Evolutionary conservation across 2,888 invertebrate genomes (phyloP).

Genomic region (Pammene fasciana): DNA sequence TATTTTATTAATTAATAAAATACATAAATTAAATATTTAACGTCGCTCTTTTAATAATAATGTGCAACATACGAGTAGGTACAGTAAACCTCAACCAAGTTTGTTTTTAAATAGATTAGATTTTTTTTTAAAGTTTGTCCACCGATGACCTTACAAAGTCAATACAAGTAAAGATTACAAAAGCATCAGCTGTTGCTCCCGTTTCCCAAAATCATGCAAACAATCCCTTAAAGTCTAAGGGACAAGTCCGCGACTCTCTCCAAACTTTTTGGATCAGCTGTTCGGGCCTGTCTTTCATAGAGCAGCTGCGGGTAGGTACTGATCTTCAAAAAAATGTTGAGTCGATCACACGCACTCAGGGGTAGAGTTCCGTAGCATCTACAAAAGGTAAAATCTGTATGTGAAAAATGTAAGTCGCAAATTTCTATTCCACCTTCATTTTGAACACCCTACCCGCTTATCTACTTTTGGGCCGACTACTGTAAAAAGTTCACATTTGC

Average conservation of each 20-base stretch:
- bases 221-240: slow-evolving; percentile 32
- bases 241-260: slow-evolving; percentile 22
- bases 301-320: slow-evolving; percentile 27
- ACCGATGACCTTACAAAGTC: slow-evolving; percentile 14
- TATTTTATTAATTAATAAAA: no score
- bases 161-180: slow-evolving; percentile 23
- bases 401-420: no score
- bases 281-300: slow-evolving; percentile 16
- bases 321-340: slow-evolving; percentile 30
- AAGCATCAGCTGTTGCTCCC: slow-evolving; percentile 37
- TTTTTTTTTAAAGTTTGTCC: background rate
- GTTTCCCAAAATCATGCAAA: slow-evolving; percentile 29
- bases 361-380: background rate
- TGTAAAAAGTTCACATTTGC: no score
- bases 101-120: no score
- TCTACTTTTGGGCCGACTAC: no score
- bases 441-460: no score
- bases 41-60: no score
- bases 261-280: slow-evolving; percentile 30
- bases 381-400: background rate
- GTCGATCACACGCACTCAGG: slow-evolving; percentile 9
- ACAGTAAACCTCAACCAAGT: no score
- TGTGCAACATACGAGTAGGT: no score
- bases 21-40: no score
- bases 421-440: no score